Percentiles rank a stretch among this genome's conserved stretches.
phyloP scores from a whole-genome alignment of 2,797 vertebrate species.

The Fratercula arctica region DNA sequence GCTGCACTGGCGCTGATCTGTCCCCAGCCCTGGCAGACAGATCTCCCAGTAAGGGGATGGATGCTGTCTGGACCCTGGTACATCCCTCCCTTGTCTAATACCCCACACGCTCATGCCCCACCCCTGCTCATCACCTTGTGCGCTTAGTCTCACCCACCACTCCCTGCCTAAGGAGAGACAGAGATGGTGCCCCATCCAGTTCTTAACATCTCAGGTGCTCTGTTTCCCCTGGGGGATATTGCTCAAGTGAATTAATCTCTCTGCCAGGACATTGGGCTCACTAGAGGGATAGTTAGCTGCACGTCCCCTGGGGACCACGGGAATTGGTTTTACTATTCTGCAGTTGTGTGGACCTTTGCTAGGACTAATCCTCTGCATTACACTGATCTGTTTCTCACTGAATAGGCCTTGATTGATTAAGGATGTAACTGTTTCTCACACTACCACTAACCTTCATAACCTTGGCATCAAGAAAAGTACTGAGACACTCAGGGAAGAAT shows the following conservation, averaged over 20 bases:
- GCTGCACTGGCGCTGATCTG: not conserved
- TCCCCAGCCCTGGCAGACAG: not conserved
- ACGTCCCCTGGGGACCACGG: not conserved
- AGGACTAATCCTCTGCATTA: not conserved
- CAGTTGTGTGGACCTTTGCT: not conserved
- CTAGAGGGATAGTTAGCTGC: not conserved
- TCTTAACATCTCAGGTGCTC: not conserved
- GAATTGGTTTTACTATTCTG: not conserved
- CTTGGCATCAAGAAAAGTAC: not conserved
- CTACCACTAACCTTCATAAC: not conserved
- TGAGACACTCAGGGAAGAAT: not conserved
- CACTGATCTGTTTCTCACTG: not conserved
- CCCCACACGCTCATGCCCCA: no score
- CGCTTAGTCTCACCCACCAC: not conserved
- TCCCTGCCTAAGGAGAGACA: not conserved
- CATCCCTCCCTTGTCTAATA: not conserved
- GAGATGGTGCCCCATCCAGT: not conserved
- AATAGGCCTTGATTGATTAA: not conserved
- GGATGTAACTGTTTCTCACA: not conserved
- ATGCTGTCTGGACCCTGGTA: not conserved
- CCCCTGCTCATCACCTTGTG: not conserved
- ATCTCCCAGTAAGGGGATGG: not conserved
- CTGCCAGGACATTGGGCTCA: not conserved
- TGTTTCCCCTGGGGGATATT: not conserved
- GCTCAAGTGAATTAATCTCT: not conserved